phyloP scores from a whole-genome alignment of 23 tunicate species.

The Styela clava region DNA sequence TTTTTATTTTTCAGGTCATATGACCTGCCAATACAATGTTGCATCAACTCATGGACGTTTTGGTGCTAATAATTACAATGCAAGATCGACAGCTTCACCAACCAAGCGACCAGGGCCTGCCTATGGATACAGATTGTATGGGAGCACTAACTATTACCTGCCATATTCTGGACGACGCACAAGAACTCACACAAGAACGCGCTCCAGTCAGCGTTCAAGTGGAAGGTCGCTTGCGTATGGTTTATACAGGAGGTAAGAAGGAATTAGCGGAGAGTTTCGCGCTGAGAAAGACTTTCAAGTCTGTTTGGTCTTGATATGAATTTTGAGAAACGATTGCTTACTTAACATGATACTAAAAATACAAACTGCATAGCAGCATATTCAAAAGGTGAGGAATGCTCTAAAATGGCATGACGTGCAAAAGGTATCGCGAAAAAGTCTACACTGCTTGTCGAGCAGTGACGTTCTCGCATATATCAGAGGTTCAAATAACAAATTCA shows the following conservation, averaged over 20 bases:
- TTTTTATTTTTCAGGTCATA: neutral
- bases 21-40: neutral
- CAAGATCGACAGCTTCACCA: neutral
- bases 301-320: too few relatives aligned
- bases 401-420: too few relatives aligned
- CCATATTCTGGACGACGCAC: neutral
- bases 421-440: too few relatives aligned
- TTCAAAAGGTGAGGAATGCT: too few relatives aligned
- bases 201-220: neutral
- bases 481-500: too few relatives aligned
- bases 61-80: neutral
- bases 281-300: too few relatives aligned
- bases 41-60: neutral
- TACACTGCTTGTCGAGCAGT: too few relatives aligned
- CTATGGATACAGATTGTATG: neutral
- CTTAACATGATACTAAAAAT: too few relatives aligned
- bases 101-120: neutral
- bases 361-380: too few relatives aligned
- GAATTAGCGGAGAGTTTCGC: too few relatives aligned
- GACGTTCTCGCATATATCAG: too few relatives aligned
- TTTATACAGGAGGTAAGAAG: neutral
- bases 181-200: neutral
- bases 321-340: too few relatives aligned
- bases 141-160: neutral
- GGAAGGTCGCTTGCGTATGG: neutral